Conservation (phyloP, 2,888 invertebrate genomes). For the Melinaea marsaeus region DNA sequence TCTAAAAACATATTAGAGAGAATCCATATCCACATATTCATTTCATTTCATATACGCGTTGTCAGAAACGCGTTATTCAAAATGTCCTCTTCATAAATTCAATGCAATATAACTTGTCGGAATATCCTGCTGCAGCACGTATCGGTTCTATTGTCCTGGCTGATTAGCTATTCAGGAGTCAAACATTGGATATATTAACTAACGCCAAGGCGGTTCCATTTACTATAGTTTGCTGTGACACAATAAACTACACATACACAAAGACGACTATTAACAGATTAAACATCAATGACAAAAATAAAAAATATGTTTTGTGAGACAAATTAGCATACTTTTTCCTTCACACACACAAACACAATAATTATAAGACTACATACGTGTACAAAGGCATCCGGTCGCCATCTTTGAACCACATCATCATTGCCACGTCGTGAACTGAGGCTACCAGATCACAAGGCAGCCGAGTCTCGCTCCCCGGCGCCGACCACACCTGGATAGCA, state of each 20-base stretch:
- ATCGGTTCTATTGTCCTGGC: slow-evolving; percentile 24
- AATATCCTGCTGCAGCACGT: slow-evolving; percentile 22
- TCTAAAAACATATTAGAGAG: too few relatives aligned
- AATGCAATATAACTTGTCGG: slow-evolving; percentile 13
- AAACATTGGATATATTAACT: slow-evolving; percentile 29
- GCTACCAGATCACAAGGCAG: slow-evolving; percentile 90
- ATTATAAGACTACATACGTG: slow-evolving; percentile 78
- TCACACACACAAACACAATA: background rate
- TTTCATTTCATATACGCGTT: slow-evolving; percentile 1
- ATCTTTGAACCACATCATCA: slow-evolving; percentile 95
- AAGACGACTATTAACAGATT: too few relatives aligned
- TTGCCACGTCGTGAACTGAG: slow-evolving; percentile 86
- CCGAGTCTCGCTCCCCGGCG: slow-evolving; percentile 84
- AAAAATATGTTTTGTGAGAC: background rate
- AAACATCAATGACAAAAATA: too few relatives aligned
- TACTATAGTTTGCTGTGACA: slow-evolving; percentile 9
- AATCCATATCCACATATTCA: background rate
- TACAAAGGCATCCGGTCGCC: slow-evolving; percentile 90
- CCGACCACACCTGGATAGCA: slow-evolving; percentile 82
- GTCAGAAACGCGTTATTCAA: too few relatives aligned
- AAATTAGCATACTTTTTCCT: too few relatives aligned
- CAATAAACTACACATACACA: too few relatives aligned
- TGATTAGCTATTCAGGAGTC: slow-evolving; percentile 30
- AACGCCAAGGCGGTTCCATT: slow-evolving; percentile 20
- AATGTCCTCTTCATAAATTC: slow-evolving; percentile 1